Percentiles rank a stretch among this genome's conserved stretches.
These are phyloP conservation scores for Zoroaster sp. DNA, from an alignment of 53 echinoderm and acorn worm species.

Conservation along the genomic window DNA sequence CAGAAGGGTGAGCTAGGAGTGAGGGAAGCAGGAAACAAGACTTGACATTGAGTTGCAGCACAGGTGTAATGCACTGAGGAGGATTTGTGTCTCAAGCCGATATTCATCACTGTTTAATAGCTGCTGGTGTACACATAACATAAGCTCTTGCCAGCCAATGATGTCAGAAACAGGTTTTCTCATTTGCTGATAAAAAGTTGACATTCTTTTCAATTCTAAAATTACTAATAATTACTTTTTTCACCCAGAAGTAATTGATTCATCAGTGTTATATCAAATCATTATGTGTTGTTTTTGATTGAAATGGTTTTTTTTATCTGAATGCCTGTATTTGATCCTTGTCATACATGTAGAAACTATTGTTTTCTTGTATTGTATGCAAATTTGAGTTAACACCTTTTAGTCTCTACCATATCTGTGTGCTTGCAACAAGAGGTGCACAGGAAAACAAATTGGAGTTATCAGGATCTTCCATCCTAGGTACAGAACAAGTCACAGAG, in stretches of 20 bases:
- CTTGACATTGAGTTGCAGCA: no score
- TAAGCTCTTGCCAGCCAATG: background rate
- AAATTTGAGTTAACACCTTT: background rate
- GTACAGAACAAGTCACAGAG: constrained; percentile 3
- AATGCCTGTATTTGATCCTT: no score
- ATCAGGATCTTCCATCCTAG: constrained; percentile 47
- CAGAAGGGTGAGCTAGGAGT: no score
- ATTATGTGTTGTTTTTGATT: background rate
- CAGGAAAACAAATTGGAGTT: background rate
- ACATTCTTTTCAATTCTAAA: background rate
- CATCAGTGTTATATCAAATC: background rate
- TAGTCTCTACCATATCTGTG: background rate
- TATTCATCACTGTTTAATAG: no score
- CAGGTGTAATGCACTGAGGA: no score
- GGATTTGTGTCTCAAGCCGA: no score
- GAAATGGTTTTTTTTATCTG: background rate
- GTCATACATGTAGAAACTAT: background rate
- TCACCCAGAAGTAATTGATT: background rate
- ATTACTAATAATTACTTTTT: background rate
- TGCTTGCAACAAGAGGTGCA: constrained; percentile 7
- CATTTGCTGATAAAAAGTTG: background rate
- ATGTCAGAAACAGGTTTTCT: background rate
- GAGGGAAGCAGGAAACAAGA: no score
- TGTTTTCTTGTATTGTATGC: background rate
- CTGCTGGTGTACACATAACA: background rate